Base-by-base conservation (phyloP, 2,113 vertebrate species). In the Phaethon lepturus region DNA sequence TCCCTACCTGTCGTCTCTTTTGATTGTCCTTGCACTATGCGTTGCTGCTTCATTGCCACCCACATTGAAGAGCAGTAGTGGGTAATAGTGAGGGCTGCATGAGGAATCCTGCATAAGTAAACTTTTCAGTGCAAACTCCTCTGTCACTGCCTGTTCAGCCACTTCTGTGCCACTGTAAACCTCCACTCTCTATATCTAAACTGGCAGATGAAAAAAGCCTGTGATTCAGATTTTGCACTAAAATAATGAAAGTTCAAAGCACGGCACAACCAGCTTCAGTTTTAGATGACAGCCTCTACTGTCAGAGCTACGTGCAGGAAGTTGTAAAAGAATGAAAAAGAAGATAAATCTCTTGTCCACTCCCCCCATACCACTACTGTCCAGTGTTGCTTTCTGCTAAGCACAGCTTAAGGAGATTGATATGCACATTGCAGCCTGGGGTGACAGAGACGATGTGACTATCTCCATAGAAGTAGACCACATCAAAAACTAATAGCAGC, bases 91-190 rank as follows among this genome's bases (percentile, higher is more conserved):
- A 38, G 7, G 38, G 38, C 38, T 38, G 38, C 38, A 38, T 38
- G 38, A 38, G 38, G 38, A 87, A 91, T 95, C 89, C 93, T 94
- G 31, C 64, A 82, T 78, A 80, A 95, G 53, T 50, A 93, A 97
- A 81, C 35, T 93, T 88, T 94, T 97, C 93, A 93, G 74, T 84
- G 77, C 45, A 86, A 83, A 77, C 44, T 84, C 67, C 94, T 42
- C 88, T 98, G 97, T 97, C 96, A 97, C 9, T 94, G 92, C 25
- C 71, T 74, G 47, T 87, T 95, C 95, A 91, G 77, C 49, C 77
- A 95, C 40, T 93, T 97, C 77, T 4, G 1, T 87, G 64, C 28
- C 62, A 5, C 15, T 90, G 47, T 80, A 95, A 97, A 97, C 81
- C 84, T 90, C 81, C n/a, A 68, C 29, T 94, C 86, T 95, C 62